A percentile compares a stretch with the other conserved stretches of the same genome.
phyloP scores from a whole-genome alignment of 2,888 invertebrate genomes.

The Ephialtes manifestator region DNA sequence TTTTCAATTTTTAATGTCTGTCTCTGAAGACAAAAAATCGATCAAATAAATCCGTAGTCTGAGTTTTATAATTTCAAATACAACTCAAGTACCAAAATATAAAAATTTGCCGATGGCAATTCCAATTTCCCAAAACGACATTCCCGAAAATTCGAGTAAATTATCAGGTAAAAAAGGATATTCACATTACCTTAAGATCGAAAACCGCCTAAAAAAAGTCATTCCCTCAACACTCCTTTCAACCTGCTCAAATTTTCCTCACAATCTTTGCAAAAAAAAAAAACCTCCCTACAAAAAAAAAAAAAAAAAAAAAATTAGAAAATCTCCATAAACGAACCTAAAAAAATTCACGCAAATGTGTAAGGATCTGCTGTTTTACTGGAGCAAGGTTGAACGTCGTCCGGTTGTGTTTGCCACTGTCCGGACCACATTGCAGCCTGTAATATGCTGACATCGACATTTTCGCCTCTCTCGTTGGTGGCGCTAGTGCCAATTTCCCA shows the following conservation, averaged over 20 bases:
- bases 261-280: too few species aligned
- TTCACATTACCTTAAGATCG: neutral
- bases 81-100: neutral
- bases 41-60: too few species aligned
- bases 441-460: slow-evolving; percentile 75
- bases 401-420: slow-evolving; percentile 82
- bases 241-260: neutral
- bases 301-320: neutral
- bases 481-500: slow-evolving; percentile 81
- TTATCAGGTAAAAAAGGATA: slow-evolving; percentile 1
- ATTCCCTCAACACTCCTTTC: neutral
- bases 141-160: neutral
- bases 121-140: too few species aligned
- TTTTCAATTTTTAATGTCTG: too few species aligned
- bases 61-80: too few species aligned
- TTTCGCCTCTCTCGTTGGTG: slow-evolving; percentile 75
- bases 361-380: slow-evolving; percentile 84
- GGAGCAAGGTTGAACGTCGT: slow-evolving; percentile 84
- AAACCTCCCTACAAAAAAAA: neutral
- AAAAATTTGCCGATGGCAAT: neutral
- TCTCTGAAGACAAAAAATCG: too few species aligned
- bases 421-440: slow-evolving; percentile 81
- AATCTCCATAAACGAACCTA: neutral
- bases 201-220: neutral
- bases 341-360: slow-evolving; percentile 80